Conservation (phyloP, 2,797 vertebrate genomes). For the Agapornis canus region DNA sequence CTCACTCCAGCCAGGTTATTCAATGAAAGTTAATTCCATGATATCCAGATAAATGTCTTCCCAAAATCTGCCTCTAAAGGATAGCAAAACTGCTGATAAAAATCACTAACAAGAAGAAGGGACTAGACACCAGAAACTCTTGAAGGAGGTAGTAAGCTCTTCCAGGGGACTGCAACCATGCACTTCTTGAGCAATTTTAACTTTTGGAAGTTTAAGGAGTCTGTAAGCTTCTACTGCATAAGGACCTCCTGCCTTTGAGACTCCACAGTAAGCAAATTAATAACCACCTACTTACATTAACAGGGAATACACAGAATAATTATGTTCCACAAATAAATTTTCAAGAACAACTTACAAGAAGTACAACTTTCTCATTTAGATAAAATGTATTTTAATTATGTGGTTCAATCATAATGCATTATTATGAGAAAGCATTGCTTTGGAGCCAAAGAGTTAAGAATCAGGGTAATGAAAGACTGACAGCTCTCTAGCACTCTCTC, state of each 20-base stretch:
- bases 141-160: neutral
- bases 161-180: neutral
- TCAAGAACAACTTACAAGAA: neutral
- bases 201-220: neutral
- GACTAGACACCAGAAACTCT: neutral
- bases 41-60: neutral
- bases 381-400: slow-evolving; percentile 44
- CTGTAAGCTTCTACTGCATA: neutral
- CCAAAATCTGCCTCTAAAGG: neutral
- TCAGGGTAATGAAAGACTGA: slow-evolving; percentile 35
- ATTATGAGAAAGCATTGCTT: slow-evolving; percentile 11
- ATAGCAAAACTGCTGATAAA: neutral
- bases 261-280: neutral
- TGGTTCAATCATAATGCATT: neutral
- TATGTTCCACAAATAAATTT: slow-evolving; percentile 18
- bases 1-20: neutral
- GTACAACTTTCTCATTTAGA: slow-evolving; percentile 44
- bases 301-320: neutral
- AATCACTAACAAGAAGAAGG: neutral
- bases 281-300: neutral
- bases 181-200: neutral
- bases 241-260: neutral
- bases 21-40: neutral
- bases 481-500: neutral
- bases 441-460: slow-evolving; percentile 36